Conservation (phyloP, 2,888 invertebrate species). For the Coenonympha glycerion region DNA sequence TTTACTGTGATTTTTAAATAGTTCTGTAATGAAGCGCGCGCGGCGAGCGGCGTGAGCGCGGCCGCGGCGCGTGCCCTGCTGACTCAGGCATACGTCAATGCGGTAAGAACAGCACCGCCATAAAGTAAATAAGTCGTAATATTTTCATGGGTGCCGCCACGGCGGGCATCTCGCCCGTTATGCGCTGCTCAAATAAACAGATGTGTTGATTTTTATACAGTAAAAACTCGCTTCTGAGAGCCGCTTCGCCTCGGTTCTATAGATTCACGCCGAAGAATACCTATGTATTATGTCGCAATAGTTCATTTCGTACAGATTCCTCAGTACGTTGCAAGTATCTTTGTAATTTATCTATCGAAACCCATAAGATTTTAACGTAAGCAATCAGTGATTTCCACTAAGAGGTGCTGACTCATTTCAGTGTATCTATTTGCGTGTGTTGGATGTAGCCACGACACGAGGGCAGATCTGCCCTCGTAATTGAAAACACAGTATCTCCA, state of each 20-base stretch:
- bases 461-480: no score
- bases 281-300: constrained; percentile 15
- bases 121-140: constrained; percentile 73
- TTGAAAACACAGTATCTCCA: no score
- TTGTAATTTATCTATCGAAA: background rate
- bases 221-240: constrained; percentile 49
- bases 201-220: constrained; percentile 69
- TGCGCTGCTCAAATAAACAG: constrained; percentile 68
- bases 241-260: constrained; percentile 41
- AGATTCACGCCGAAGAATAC: constrained; percentile 46
- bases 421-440: constrained; percentile 3
- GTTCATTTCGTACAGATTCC: constrained; percentile 9
- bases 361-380: background rate
- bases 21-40: constrained; percentile 26
- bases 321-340: constrained; percentile 6
- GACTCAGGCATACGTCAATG: constrained; percentile 57
- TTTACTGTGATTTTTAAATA: constrained; percentile 8
- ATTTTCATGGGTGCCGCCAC: constrained; percentile 67
- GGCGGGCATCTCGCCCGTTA: constrained; percentile 59
- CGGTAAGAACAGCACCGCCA: constrained; percentile 55
- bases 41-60: background rate
- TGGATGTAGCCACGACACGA: no score
- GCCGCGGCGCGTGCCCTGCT: constrained; percentile 40
- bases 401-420: constrained; percentile 4
- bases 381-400: background rate